Evolutionary conservation across 2,797 vertebrate genomes (phyloP), one percentile per base, ranked within the genome.

Genomic region (Bryconaethiops microstoma): DNA sequence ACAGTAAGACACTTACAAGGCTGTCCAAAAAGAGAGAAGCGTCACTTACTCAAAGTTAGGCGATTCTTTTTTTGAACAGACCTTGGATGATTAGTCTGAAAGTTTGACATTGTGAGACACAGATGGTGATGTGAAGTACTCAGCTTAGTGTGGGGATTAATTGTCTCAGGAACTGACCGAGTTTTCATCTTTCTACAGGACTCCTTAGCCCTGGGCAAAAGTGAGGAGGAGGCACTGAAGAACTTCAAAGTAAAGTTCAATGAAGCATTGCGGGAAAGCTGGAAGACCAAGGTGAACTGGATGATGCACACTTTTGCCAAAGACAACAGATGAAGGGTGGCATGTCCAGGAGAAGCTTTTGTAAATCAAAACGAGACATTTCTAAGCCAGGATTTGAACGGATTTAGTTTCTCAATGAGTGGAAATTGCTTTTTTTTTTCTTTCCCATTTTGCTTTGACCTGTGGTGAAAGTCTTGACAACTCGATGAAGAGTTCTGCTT

Each of bases 201-300:
- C 87, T 99, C 98, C 7, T 91, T 99, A 77, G 97, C 98, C 29
- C 89, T 99, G 82, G 97, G 97, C 6, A 99, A 97, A 87, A 94
- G 96, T 0, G 98, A 99, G 7, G 98, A 99, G 2, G 98, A 99
- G 74, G 98, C 98, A 0, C 91, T 98, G 83, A 99, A 98, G 90
- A 97, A 97, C 86, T 99, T 99, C 90, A 96, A 97, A 77, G 95
- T 99, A 2, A 99, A 99, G 91, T 99, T 99, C 78, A 99, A 98
- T 0, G 98, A 99, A 91, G 98, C 98, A 82, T 92, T 99, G 39
- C 88, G 98, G 64, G 98, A 99, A 86, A 99, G 98, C 93, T 99
- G 98, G 98, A 99, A 99, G 90, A 99, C 97, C 89, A 99, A 99
- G 92, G 96, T 99, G 87, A 99, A 99, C 92, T 99, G 98, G 98